phyloP scores from a whole-genome alignment of 2,797 vertebrate genomes.

The Gadopsis bispinosus region DNA sequence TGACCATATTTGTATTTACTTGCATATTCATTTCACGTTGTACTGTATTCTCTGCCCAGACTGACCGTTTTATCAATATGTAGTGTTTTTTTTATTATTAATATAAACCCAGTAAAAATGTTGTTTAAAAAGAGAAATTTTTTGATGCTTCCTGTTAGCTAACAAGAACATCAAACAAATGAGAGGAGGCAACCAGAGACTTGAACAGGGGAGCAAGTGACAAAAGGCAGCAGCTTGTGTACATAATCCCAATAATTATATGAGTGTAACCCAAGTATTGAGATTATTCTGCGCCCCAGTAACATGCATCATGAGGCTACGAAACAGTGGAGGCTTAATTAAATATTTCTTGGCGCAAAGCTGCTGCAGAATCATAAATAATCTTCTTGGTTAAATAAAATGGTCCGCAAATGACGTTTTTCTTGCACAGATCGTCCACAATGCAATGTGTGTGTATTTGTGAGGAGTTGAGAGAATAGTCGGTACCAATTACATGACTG shows the following conservation, averaged over 20 bases:
- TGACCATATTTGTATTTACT: too few relatives aligned
- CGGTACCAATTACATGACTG: slow-evolving; percentile 11
- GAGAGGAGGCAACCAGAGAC: background rate
- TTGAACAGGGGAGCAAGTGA: background rate
- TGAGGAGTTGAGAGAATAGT: background rate
- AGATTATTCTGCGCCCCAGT: background rate
- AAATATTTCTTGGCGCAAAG: slow-evolving; percentile 17
- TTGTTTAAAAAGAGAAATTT: too few relatives aligned
- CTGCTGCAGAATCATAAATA: slow-evolving; percentile 3
- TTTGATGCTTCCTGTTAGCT: too few relatives aligned
- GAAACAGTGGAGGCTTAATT: background rate
- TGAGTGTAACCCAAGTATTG: slow-evolving; percentile 1
- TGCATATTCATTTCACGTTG: too few relatives aligned
- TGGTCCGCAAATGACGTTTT: background rate
- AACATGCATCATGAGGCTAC: background rate
- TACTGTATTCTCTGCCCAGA: too few relatives aligned
- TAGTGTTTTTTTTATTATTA: too few relatives aligned
- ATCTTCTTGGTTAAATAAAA: slow-evolving; percentile 11
- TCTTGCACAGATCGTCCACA: background rate
- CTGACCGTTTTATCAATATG: too few relatives aligned
- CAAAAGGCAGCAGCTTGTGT: background rate
- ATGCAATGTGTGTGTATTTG: background rate
- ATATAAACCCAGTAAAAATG: too few relatives aligned
- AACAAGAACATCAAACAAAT: too few relatives aligned
- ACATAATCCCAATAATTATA: background rate